Evolutionary conservation across 2,888 invertebrate genomes (phyloP), one percentile per base, ranked within the genome.

Genomic region (Andrena haemorrhoa): DNA sequence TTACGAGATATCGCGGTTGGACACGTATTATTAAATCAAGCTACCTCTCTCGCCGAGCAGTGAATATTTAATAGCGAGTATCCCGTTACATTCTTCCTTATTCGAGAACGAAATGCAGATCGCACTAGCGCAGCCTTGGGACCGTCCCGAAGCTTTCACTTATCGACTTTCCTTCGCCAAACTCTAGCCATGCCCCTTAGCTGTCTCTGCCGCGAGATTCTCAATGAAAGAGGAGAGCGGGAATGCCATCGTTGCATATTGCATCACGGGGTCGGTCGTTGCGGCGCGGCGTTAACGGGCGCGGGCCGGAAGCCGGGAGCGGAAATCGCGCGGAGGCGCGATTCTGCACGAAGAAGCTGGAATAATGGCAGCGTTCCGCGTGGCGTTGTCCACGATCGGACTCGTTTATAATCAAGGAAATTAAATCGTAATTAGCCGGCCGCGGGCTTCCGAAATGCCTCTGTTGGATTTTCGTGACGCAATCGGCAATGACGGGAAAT

Each of bases 401-500:
- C 41, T 56, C 75, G 69, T 70, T 73, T 60, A 72, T 68, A 56
- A 76, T 73, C 78, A 51, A 53, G 78, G 73, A 82, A 86, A 87
- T 88, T 75, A 89, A 88, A 88, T 83, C 66, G 82, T 88, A 86
- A 90, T 90, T 88, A 89, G 75, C 72, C 23, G 63, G 80, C 69
- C 73, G 61, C 7, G 31, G 60, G 51, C 51, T 33, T 66, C 56
- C 69, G 66, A 79, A 86, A 87, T 88, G 82, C 83, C 81, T 64
- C 60, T 77, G 41, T 60, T 47, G 63, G 53, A 74, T 58, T 53
- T 60, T 51, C 69, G 81, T 64, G 79, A 41, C 61, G 64, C 69
- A 66, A 75, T 89, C 84, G 83, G 84, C 85, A 86, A 86, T 77
- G 87, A 83, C 81, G 88, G 87, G 85, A 90, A 92, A 92, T 90